Evolutionary conservation across 2,113 vertebrate genomes (phyloP), one percentile per base, ranked within the genome.

Genomic region (Passer montanus): DNA sequence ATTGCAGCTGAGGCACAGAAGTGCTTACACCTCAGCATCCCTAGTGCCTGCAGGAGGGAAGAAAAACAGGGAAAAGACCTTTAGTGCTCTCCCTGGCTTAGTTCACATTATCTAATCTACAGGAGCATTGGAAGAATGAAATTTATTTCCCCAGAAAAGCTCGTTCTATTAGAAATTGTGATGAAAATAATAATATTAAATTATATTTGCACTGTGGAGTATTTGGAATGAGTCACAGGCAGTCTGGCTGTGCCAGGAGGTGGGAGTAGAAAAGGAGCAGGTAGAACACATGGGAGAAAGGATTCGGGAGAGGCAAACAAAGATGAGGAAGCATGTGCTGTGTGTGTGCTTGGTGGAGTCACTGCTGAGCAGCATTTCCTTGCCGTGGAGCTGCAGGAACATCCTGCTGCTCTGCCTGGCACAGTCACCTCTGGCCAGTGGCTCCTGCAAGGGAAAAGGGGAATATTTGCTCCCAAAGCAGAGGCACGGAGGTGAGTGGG

Each of bases 1-100:
- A 96, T 95, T 96, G 90, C 94, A 81, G 84, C 87, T 91, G 64
- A 93, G 70, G 82, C 72, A 55, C 74, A 95, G 77, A 93, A 95
- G 87, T 91, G 80, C 89, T 92, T 86, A 66, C 80, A 89, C 86
- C 91, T 92, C 89, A 84, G 86, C 84, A 87, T 94, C 81, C 87
- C 67, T 56, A 41, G 84, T 24, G 72, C 78, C 75, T 83, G 64
- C 39, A 91, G 73, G 69, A 93, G 70, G 41, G 47, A 84, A 52
- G 59, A 72, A 60, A 86, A 76, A 30, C 56, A 30, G 63, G 67
- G 89, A 91, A 84, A 93, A 90, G 59, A 87, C 84, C 49, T 94
- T 70, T 84, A 77, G 49, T 84, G 64, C 31, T 90, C 22, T 86
- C 49, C 12, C 68, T 53, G 68, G 52, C 58, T 91, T 58, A 58